Base-by-base conservation (phyloP, 2,888 invertebrate genomes). In the Unio pictorum region DNA sequence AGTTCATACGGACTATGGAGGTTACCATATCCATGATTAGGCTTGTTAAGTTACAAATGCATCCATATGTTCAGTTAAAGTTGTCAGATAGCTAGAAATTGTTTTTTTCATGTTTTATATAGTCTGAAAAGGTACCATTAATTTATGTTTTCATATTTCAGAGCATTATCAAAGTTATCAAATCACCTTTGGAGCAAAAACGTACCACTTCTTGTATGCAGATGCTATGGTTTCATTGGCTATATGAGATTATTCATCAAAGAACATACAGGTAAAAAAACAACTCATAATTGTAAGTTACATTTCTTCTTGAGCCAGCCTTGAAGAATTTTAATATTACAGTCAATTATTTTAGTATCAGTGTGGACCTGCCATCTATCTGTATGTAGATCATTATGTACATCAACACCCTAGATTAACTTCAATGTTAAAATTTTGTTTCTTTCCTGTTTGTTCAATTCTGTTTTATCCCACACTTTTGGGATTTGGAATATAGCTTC, bases 171-270 rank as follows among this genome's bases (percentile, higher is more conserved):
- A 80, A 91, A 93, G 66, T 90, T 98, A 61, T 94, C 96, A 0
- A 93, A 93, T 82, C 93, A 94, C 85, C 90, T 98, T 61, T 98
- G 97, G 96, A 93, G 94, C 71, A 92, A 93, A 18, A 94, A 95
- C 88, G 93, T 98, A 67, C 97, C 98, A 0, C 92, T 98, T 67
- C 91, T 98, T 75, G 93, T 95, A 66, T 96, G 96, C 85, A 93
- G 95, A 68, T 95, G 96, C 76, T 94, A 96, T 87, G 99, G 99
- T 26, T 95, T 99, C 89, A 91, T 99, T 79, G 98, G 97, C 6
- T 95, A 95, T 75, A 94, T 97, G 84, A 93, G 98, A 73, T 91
- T 98, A 68, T 98, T 98, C 72, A 78, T 91, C 91, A 91, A 92
- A 64, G 91, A 91, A 80, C 91, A 91, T 76, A 88, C 90, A 73